Conservation (phyloP, 2,888 invertebrate species). For the Sarcophaga subvicina region DNA sequence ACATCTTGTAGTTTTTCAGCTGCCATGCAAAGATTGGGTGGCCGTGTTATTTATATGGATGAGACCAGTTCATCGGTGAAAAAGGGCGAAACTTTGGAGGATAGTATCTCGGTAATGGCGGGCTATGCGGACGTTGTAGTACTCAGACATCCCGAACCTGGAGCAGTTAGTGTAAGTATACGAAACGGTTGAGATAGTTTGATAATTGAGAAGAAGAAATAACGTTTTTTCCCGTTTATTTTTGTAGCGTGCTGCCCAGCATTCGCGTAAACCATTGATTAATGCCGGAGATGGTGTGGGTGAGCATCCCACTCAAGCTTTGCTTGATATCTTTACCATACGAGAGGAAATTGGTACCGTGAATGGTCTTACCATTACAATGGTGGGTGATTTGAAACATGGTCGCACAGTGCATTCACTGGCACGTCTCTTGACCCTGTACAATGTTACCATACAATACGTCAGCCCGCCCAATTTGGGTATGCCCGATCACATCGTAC, state of each 20-base stretch:
- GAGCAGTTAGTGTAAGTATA: conserved; percentile 91
- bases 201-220: neutral
- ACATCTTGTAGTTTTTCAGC: conserved; percentile 98
- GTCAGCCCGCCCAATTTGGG: conserved; percentile 93
- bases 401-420: conserved; percentile 99
- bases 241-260: conserved; percentile 89
- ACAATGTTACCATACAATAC: conserved; percentile 95
- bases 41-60: conserved; percentile 94
- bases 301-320: conserved; percentile 98
- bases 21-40: conserved; percentile 98
- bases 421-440: conserved; percentile 95
- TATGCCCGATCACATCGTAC: conserved; percentile 94
- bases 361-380: conserved; percentile 97
- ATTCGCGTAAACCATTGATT: conserved; percentile 94
- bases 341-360: conserved; percentile 99
- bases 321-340: conserved; percentile 98
- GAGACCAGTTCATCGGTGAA: conserved; percentile 95
- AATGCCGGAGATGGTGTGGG: conserved; percentile 99
- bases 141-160: conserved; percentile 95
- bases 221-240: conserved; percentile 65
- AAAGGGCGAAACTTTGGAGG: conserved; percentile 98
- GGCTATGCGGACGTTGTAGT: conserved; percentile 97
- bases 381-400: conserved; percentile 99
- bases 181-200: neutral
- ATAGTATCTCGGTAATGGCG: conserved; percentile 93